These are phyloP conservation scores for Oscheius sp. DNA, from an alignment of 2,888 invertebrate species.

Conservation along the genomic window DNA sequence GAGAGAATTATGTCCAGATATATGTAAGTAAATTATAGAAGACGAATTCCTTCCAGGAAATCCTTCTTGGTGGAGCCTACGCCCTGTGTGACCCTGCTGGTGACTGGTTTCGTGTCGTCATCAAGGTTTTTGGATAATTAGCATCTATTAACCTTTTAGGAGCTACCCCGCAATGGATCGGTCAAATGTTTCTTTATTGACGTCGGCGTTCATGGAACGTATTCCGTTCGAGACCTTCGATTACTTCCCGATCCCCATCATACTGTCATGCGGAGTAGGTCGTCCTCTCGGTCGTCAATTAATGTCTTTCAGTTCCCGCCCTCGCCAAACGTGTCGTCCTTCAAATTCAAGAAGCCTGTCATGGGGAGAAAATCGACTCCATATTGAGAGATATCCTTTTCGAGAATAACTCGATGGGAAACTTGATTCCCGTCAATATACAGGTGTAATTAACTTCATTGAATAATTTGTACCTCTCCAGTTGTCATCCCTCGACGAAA, in stretches of 20 bases:
- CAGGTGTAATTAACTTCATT: background rate
- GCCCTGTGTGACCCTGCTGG: slow-evolving; percentile 53
- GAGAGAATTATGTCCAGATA: slow-evolving; percentile 45
- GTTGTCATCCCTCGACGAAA: slow-evolving; percentile 21
- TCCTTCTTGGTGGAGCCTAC: slow-evolving; percentile 50
- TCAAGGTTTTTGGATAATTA: slow-evolving; percentile 34
- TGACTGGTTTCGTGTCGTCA: slow-evolving; percentile 52
- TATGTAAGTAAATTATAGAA: slow-evolving; percentile 38
- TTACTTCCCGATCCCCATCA: slow-evolving; percentile 42
- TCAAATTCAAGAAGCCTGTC: slow-evolving; percentile 5
- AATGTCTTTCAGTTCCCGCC: slow-evolving; percentile 26
- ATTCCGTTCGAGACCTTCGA: slow-evolving; percentile 44
- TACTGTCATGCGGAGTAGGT: slow-evolving; percentile 45
- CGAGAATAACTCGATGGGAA: slow-evolving; percentile 29
- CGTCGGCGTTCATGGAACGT: slow-evolving; percentile 50
- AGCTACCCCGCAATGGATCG: slow-evolving; percentile 44
- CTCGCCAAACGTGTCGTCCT: slow-evolving; percentile 19
- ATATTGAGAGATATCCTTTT: slow-evolving; percentile 28
- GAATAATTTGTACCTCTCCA: background rate
- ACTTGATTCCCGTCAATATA: slow-evolving; percentile 28
- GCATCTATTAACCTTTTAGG: slow-evolving; percentile 18
- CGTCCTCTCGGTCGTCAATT: background rate
- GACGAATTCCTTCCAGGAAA: slow-evolving; percentile 40
- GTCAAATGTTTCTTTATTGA: slow-evolving; percentile 53
- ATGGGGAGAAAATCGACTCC: slow-evolving; percentile 14